phyloP scores from a whole-genome alignment of 1,140 invertebrate species.

The Reticulitermes speratus region DNA sequence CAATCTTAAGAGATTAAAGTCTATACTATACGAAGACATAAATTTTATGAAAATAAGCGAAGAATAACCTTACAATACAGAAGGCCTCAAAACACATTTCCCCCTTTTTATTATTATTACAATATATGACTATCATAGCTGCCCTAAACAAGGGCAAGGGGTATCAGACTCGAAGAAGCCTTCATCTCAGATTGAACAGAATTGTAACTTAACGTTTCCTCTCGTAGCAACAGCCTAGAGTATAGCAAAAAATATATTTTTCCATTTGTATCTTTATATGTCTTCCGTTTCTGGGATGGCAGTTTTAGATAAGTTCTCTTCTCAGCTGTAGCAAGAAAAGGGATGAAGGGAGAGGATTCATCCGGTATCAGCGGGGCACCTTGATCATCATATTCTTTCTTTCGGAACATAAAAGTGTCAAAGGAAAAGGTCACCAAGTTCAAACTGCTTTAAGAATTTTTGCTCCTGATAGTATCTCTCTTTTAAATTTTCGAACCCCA shows the following conservation, averaged over 20 bases:
- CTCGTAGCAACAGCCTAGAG: neutral
- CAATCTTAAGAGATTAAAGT: neutral
- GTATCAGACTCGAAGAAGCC: neutral
- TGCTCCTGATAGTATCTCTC: neutral
- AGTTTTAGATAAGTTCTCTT: neutral
- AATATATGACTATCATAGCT: neutral
- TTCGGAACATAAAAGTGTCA: neutral
- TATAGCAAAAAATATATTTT: no score
- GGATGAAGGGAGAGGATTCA: neutral
- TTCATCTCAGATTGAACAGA: neutral
- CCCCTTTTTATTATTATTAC: neutral
- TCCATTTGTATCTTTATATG: neutral
- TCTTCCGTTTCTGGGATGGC: neutral
- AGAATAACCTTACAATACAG: neutral
- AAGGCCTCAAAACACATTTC: neutral
- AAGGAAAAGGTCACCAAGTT: neutral
- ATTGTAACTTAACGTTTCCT: neutral
- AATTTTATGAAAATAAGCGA: neutral
- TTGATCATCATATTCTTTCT: neutral
- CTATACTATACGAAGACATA: neutral
- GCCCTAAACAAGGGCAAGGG: neutral
- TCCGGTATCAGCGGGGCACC: neutral
- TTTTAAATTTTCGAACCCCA: neutral
- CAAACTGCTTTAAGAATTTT: neutral
- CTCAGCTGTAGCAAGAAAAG: neutral